These are phyloP conservation scores for Acleris sparsana DNA, from an alignment of 2,888 invertebrate genomes.

Conservation along the genomic window DNA sequence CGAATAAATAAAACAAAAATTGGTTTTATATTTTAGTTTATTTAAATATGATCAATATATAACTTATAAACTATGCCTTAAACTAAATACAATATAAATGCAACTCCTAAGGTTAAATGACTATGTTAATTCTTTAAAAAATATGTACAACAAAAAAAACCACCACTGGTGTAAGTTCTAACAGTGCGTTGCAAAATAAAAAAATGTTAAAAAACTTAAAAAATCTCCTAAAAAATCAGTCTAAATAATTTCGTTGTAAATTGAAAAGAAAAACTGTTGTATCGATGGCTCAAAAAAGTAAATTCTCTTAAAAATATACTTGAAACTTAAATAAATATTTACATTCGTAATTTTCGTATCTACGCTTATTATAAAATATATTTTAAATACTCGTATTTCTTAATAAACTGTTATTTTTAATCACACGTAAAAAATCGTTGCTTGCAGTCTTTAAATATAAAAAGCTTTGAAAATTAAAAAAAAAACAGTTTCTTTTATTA, in stretches of 20 bases:
- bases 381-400: conserved; percentile 36
- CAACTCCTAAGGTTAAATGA: conserved; percentile 34
- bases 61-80: conserved; percentile 15
- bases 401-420: conserved; percentile 15
- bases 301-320: neutral
- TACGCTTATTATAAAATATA: conserved; percentile 21
- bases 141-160: conserved; percentile 27
- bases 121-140: conserved; percentile 36
- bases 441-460: conserved; percentile 48
- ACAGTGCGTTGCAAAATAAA: conserved; percentile 14
- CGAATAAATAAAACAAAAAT: neutral
- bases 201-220: conserved; percentile 9
- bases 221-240: conserved; percentile 32
- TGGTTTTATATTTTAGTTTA: conserved; percentile 26
- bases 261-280: conserved; percentile 23
- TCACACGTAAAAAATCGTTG: conserved; percentile 40
- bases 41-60: conserved; percentile 24
- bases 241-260: conserved; percentile 36
- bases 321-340: conserved; percentile 25
- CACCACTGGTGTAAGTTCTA: conserved; percentile 7
- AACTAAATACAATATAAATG: conserved; percentile 37
- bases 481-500: neutral
- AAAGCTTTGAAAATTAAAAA: neutral
- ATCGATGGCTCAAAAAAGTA: conserved; percentile 34
- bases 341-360: conserved; percentile 27